Base-by-base conservation (phyloP, 1,140 invertebrate species). In the Trichonephila clavata region DNA sequence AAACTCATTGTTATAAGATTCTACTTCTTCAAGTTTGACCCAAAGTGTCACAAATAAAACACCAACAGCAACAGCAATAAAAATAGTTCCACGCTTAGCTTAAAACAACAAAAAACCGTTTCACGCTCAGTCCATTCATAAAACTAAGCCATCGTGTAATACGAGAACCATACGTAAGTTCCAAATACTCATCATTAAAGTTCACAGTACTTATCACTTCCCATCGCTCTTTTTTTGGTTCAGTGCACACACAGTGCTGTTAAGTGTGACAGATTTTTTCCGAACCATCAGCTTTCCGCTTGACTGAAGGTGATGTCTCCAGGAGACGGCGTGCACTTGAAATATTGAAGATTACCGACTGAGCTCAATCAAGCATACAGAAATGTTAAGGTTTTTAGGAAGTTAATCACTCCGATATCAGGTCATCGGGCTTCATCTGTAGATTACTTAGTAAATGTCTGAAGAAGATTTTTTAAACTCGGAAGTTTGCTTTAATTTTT, bases 171-270 rank as follows among this genome's bases (percentile, higher is more conserved):
- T 5, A 14, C 24, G 65, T 68, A 24, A 68, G 65, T 24, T 68
- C 24, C 65, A 57, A 57, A 57, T 32, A 39, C 7, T 81, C 39
- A 6, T 83, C 80, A 43, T 84, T 59, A 57, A 84, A 84, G 83
- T 57, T 84, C 83, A 84, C 83, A 24, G 21, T 24, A 84, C 50
- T 84, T 84, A 84, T 84, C 83, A n/a, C n/a, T 59, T 84, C n/a
- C 50, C 57, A 32, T 60, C 57, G n/a, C 83, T 10, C 50, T 50
- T 50, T 59, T 57, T 60, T 59, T 84, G 83, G 83, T 59, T 84
- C 83, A 60, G 8, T 18, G 83, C 21, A 60, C 21, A 60, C 50
- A 84, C 14, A 84, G n/a, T 59, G 32, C 43, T 24, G 83, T 59
- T 21, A 59, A 84, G 83, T 84, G 83, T 59, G 50, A 57, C 83